Evolutionary conservation across 1,140 invertebrate species (phyloP).

Genomic region (Artemia franciscana): DNA sequence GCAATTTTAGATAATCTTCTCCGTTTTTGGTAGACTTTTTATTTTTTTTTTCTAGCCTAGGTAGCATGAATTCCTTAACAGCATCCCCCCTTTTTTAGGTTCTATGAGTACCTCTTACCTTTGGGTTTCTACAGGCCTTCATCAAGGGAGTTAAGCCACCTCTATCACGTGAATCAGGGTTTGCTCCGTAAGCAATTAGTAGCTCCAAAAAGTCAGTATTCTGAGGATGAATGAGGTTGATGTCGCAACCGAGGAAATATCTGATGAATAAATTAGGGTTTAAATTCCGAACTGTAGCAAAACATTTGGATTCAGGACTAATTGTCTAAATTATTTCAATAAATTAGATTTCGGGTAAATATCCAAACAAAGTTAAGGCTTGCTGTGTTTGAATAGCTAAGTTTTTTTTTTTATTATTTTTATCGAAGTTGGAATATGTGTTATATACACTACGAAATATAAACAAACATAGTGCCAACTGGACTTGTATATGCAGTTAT

Average conservation of each 20-base stretch:
- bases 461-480: no score
- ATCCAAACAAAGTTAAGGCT: no score
- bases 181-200: slow-evolving; percentile 54
- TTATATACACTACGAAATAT: no score
- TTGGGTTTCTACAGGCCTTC: slow-evolving; percentile 52
- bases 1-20: slow-evolving; percentile 3
- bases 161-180: slow-evolving; percentile 59
- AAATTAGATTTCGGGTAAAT: no score
- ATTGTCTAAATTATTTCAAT: no score
- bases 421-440: no score
- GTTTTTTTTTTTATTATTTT: no score
- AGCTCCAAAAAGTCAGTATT: slow-evolving; percentile 58
- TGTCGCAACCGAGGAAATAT: slow-evolving; percentile 72
- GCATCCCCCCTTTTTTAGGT: slow-evolving; percentile 1
- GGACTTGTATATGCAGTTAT: no score
- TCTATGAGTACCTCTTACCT: slow-evolving; percentile 30
- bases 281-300: no score
- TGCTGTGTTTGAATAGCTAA: no score
- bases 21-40: not conserved
- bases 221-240: slow-evolving; percentile 49
- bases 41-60: not conserved
- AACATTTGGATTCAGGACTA: no score
- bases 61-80: not conserved
- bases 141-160: slow-evolving; percentile 63
- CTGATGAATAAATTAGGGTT: not conserved